Evolutionary conservation across 2,888 invertebrate species (phyloP).

Genomic region (Mesopsocus fuscifrons): DNA sequence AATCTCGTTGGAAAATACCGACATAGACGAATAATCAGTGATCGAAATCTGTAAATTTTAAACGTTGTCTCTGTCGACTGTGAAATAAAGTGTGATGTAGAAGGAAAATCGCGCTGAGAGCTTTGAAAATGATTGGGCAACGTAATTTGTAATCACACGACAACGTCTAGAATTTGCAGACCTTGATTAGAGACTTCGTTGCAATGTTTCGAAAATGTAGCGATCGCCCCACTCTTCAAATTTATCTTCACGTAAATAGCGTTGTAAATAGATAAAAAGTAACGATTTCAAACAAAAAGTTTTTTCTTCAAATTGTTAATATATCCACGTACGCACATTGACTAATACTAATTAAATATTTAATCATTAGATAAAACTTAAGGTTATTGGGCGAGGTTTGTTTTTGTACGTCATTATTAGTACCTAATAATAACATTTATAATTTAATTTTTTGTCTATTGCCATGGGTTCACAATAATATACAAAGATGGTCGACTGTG

Average conservation of each 20-base stretch:
- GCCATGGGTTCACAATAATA: background rate
- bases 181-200: no score
- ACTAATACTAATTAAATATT: slow-evolving; percentile 16
- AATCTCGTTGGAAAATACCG: no score
- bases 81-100: no score
- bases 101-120: no score
- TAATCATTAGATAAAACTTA: slow-evolving; percentile 10
- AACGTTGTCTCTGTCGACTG: no score
- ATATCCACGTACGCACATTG: slow-evolving; percentile 17
- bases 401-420: slow-evolving; percentile 18
- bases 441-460: slow-evolving; percentile 9
- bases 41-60: no score
- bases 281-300: slow-evolving; percentile 12
- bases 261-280: slow-evolving; percentile 16
- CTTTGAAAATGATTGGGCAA: no score
- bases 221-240: no score
- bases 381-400: slow-evolving; percentile 18
- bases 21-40: no score
- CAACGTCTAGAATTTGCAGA: no score
- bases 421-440: slow-evolving; percentile 10
- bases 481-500: background rate
- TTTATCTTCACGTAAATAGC: slow-evolving; percentile 13
- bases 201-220: no score
- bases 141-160: no score
- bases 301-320: slow-evolving; percentile 13